A percentile compares a stretch with the other conserved stretches of the same genome.
Conservation (phyloP, 2,797 vertebrate species). For the Zenarchopterus dispar region DNA sequence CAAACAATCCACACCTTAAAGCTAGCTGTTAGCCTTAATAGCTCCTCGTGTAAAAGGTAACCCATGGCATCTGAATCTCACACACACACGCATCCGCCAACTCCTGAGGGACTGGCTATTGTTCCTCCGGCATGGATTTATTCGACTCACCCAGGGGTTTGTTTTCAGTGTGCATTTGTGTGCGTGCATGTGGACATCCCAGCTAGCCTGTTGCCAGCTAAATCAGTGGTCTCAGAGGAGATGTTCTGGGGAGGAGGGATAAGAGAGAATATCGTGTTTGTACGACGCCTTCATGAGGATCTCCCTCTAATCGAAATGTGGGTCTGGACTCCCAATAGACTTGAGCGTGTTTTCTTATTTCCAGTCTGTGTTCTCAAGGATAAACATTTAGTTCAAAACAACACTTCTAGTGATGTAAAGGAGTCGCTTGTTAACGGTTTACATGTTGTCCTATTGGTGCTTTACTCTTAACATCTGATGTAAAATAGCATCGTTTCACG, state of each 20-base stretch:
- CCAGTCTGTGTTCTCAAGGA: conserved; percentile 22
- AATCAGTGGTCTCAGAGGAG: conserved; percentile 70
- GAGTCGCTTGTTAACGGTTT: conserved; percentile 45
- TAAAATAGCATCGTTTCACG: conserved; percentile 21
- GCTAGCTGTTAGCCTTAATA: conserved; percentile 40
- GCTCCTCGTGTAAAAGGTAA: conserved; percentile 48
- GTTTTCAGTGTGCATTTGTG: conserved; percentile 20
- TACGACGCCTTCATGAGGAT: conserved; percentile 66
- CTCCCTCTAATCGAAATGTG: conserved; percentile 66
- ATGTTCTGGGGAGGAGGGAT: conserved; percentile 62
- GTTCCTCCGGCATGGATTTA: conserved; percentile 48
- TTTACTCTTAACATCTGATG: conserved; percentile 38
- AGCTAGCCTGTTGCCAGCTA: conserved; percentile 59
- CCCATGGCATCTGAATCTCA: conserved; percentile 37
- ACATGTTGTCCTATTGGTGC: conserved; percentile 30
- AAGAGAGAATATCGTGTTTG: conserved; percentile 61
- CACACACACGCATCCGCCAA: not conserved
- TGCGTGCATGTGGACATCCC: conserved; percentile 23
- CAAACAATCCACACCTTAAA: conserved; percentile 27
- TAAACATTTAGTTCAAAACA: conserved; percentile 8
- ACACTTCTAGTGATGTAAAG: conserved; percentile 51
- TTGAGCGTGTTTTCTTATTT: conserved; percentile 34
- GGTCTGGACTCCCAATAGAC: conserved; percentile 50
- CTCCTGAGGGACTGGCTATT: conserved; percentile 35
- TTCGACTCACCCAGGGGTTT: conserved; percentile 41